Evolutionary conservation across 2,113 vertebrate genomes (phyloP).

Genomic region (Centropristis striata): DNA sequence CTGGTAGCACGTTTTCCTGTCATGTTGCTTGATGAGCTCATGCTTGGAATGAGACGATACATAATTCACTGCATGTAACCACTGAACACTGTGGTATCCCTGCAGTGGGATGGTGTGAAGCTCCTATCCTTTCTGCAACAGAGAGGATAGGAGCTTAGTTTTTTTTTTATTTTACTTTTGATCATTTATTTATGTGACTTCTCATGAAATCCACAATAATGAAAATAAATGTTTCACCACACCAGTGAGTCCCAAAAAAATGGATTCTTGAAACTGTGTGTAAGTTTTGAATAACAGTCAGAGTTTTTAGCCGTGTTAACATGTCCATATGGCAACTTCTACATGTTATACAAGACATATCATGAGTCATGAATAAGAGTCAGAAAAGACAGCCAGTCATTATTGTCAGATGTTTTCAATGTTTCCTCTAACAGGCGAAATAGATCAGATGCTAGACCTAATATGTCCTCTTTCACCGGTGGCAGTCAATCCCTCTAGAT

Average conservation of each 20-base stretch:
- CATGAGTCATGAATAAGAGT: too few relatives aligned
- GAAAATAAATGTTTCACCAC: conserved; percentile 32
- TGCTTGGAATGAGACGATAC: conserved; percentile 45
- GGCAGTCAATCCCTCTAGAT: too few relatives aligned
- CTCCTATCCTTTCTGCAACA: too few relatives aligned
- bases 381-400: too few relatives aligned
- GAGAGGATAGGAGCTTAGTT: conserved; percentile 2
- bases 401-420: too few relatives aligned
- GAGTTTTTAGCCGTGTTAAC: too few relatives aligned
- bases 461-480: too few relatives aligned
- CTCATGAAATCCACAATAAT: conserved; percentile 27
- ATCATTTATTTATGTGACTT: conserved; percentile 50
- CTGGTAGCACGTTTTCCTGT: conserved; percentile 42
- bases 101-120: background rate
- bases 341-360: too few relatives aligned
- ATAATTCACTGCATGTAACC: conserved; percentile 61
- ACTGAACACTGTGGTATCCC: background rate
- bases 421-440: too few relatives aligned
- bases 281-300: background rate
- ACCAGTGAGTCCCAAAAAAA: background rate
- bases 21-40: conserved; percentile 31
- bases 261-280: background rate
- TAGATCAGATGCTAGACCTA: too few relatives aligned
- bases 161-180: conserved; percentile 10
- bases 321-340: too few relatives aligned